Evolutionary conservation across 2,113 vertebrate genomes (phyloP).

Genomic region (Callopanchax toddi): DNA sequence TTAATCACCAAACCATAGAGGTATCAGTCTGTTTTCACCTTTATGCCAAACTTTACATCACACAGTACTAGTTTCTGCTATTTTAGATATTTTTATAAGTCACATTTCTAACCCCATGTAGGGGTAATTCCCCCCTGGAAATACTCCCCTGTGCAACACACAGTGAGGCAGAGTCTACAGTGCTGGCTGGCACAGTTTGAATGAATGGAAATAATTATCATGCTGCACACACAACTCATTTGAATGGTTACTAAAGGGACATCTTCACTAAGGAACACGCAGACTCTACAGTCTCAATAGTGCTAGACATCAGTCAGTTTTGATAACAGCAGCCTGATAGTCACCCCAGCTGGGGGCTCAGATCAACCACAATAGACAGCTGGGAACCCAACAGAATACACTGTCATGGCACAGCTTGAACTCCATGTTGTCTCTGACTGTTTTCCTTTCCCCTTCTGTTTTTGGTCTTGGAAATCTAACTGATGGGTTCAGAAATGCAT

Average conservation of each 20-base stretch:
- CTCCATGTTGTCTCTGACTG: conserved; percentile 27
- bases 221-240: conserved; percentile 28
- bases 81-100: too few species aligned
- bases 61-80: too few species aligned
- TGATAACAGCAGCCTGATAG: conserved; percentile 64
- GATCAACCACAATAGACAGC: conserved; percentile 61
- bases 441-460: conserved; percentile 26
- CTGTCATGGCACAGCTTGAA: conserved; percentile 35
- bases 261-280: conserved; percentile 54
- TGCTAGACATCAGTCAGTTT: conserved; percentile 57
- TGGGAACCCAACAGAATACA: conserved; percentile 48
- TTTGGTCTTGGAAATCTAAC: conserved; percentile 15
- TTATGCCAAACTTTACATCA: too few species aligned
- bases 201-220: conserved; percentile 53
- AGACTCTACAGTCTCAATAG: conserved; percentile 32
- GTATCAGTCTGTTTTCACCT: too few species aligned
- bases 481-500: conserved; percentile 20
- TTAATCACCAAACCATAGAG: too few species aligned
- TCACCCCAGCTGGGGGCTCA: conserved; percentile 60
- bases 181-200: conserved; percentile 16
- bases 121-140: conserved; percentile 9
- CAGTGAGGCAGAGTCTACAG: conserved; percentile 38
- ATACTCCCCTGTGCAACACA: conserved; percentile 7
- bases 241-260: conserved; percentile 57
- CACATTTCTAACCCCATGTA: too few species aligned